A percentile compares a stretch with the other conserved stretches of the same genome.
Evolutionary conservation across 2,797 vertebrate species (phyloP).

Genomic region (Chelon labrosus): DNA sequence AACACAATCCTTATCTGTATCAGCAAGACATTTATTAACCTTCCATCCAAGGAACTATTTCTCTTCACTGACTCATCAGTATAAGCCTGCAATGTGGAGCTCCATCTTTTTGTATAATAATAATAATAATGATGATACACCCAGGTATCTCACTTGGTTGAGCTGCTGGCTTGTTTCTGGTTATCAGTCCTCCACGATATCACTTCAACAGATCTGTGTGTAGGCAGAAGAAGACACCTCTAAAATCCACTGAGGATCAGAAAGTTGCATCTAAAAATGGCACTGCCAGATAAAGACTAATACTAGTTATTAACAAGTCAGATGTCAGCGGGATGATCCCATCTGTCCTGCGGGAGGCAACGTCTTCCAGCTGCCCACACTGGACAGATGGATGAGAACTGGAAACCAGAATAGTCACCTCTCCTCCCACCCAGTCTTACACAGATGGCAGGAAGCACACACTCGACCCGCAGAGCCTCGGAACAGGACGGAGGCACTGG

Average conservation of each 20-base stretch:
- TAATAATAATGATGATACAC: background rate
- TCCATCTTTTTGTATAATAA: background rate
- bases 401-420: slow-evolving; percentile 67
- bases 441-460: slow-evolving; percentile 77
- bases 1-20: too few species aligned
- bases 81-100: background rate
- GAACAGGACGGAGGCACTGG: slow-evolving; percentile 60
- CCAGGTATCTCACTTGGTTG: background rate
- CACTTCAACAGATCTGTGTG: too few species aligned
- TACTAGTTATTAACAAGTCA: background rate
- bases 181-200: background rate
- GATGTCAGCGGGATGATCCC: slow-evolving; percentile 54
- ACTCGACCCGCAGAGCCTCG: slow-evolving; percentile 62
- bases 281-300: background rate
- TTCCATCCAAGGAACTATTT: too few species aligned
- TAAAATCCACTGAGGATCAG: background rate
- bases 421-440: slow-evolving; percentile 65
- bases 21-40: too few species aligned
- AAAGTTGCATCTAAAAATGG: background rate
- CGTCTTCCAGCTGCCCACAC: slow-evolving; percentile 75
- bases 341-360: slow-evolving; percentile 70
- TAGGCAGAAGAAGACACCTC: background rate
- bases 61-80: background rate
- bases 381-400: slow-evolving; percentile 60
- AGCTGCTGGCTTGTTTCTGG: background rate